Evolutionary conservation across 2,888 invertebrate genomes (phyloP), one percentile per base, ranked within the genome.

Genomic region (Drosophila lacicola): DNA sequence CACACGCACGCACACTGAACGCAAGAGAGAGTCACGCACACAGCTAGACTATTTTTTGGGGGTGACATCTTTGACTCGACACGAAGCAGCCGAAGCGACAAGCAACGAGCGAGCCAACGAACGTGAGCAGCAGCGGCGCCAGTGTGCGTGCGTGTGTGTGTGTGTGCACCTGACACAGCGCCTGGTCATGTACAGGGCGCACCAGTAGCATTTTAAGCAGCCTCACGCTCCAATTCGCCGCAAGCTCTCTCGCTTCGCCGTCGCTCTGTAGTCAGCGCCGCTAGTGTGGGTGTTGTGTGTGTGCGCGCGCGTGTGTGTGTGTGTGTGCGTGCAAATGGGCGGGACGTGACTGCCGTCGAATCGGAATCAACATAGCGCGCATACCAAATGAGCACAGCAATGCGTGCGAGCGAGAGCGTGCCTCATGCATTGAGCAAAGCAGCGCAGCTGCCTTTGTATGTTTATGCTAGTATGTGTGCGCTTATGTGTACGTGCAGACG

Each of bases 161-260:
- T 66, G 83, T 74, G 85, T 86, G 88, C 90, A 92, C 91, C 91
- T 92, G 91, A 91, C 92, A 89, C 84, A 74, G 74, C 79, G 85
- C 76, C 80, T 87, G 90, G 92, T 92, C 92, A 92, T 92, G 92
- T 91, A 91, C 92, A 79, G 80, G 89, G 87, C 90, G 91, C 92
- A 91, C 92, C 92, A 92, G 92, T 91, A 91, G 92, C 92, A 92
- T 92, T 92, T 92, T 92, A 92, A 92, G 91, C 91, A 92, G 92
- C 89, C 91, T 92, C 92, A 92, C 92, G 92, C 92, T 91, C 91
- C 88, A 81, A 80, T 82, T 80, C 78, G 80, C 83, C 77, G 81
- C 77, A 71, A 71, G 70, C 69, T 70, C 73, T 73, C 54, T 67
- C 64, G 56, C 50, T 66, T 60, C 50, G 62, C 56, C 63, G 61